Evolutionary conservation across 2,888 invertebrate species (phyloP), one percentile per base, ranked within the genome.

Genomic region (Cerastis leucographa): DNA sequence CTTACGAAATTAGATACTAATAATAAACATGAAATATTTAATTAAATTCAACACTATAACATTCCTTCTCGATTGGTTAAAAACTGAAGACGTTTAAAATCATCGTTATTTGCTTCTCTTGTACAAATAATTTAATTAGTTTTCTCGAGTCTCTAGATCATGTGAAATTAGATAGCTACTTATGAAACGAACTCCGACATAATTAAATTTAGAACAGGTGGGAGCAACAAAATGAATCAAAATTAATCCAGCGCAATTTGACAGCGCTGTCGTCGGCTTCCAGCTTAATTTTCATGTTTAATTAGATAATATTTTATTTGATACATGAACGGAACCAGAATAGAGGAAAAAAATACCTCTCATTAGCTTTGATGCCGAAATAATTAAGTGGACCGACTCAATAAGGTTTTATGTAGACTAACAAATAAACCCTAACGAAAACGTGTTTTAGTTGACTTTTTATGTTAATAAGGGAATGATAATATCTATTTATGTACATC

Each of bases 201-300:
- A 95, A 96, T 96, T 95, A 96, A 95, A 95, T 96, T 94, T 92
- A 90, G 92, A 95, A 93, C 95, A 96, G 95, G 95, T 95, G 94
- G 94, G 90, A 92, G 93, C 91, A 92, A 92, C 93, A 92, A 93
- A 94, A 94, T 95, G 93, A 95, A 95, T 95, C 94, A 94, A 95
- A 96, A 95, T 96, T 95, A 96, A 96, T 95, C 94, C 92, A 87
- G 89, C 87, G 92, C 93, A 93, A 94, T 94, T 95, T 95, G 94
- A 94, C 92, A 91, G 91, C 88, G 88, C 89, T 91, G 84, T 89
- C 91, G 90, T 89, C 90, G 90, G 92, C 90, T 92, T 92, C 82
- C 90, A 86, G 92, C 90, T 92, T 90, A 88, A 91, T 92, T 92
- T 89, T 93, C 91, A 88, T 91, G 85, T 94, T 94, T 93, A 94